A percentile compares a stretch with the other conserved stretches of the same genome.
phyloP scores from a whole-genome alignment of 2,888 invertebrate species.

The Morpho helenor region DNA sequence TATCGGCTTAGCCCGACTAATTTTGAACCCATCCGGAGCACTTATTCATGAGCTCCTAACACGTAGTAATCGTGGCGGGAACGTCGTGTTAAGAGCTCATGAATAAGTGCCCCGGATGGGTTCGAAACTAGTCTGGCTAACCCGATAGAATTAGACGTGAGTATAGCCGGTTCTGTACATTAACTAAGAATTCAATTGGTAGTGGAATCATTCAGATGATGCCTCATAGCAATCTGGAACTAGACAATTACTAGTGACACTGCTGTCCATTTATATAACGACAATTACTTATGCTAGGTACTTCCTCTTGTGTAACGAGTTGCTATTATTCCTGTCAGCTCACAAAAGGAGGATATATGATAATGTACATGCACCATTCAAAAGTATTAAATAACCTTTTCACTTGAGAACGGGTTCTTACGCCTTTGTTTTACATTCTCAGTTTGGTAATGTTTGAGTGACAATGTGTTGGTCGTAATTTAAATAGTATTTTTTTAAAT shows the following conservation, averaged over 20 bases:
- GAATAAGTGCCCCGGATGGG: no score
- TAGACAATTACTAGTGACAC: slow-evolving; percentile 7
- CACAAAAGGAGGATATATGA: slow-evolving; percentile 38
- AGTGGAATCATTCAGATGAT: neutral
- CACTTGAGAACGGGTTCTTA: slow-evolving; percentile 43
- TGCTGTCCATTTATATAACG: slow-evolving; percentile 16
- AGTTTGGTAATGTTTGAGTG: slow-evolving; percentile 35
- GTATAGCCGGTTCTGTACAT: no score
- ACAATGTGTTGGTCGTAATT: slow-evolving; percentile 27
- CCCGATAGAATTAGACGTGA: no score
- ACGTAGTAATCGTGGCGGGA: no score
- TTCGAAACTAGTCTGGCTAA: no score
- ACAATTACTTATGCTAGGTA: slow-evolving; percentile 11
- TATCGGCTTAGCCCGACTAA: no score
- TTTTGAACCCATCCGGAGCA: no score
- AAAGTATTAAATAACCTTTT: slow-evolving; percentile 40
- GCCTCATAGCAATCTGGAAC: neutral
- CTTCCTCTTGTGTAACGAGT: slow-evolving; percentile 23
- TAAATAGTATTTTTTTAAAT: neutral
- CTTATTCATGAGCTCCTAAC: no score
- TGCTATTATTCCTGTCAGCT: slow-evolving; percentile 25
- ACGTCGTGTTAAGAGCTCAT: no score
- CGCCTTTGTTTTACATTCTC: slow-evolving; percentile 46
- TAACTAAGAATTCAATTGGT: no score
- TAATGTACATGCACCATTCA: slow-evolving; percentile 33